phyloP scores from a whole-genome alignment of 2,888 invertebrate species.

The Serrognathus titanus region DNA sequence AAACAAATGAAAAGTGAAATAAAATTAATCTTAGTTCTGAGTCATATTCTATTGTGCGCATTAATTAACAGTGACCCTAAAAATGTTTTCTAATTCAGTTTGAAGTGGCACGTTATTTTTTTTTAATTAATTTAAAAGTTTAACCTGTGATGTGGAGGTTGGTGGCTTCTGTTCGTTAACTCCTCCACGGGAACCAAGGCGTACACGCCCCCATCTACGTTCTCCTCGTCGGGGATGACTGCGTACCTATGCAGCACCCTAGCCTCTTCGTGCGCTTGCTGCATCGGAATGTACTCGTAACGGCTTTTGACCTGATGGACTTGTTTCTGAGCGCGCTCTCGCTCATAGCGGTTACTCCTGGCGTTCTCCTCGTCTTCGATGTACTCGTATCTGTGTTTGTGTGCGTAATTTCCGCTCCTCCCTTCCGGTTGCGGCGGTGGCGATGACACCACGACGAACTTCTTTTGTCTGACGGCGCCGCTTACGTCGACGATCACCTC shows the following conservation, averaged over 20 bases:
- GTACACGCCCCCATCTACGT: constrained; percentile 47
- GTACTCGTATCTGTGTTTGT: constrained; percentile 41
- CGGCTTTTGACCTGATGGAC: constrained; percentile 41
- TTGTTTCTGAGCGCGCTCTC: constrained; percentile 55
- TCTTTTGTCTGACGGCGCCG: constrained; percentile 43
- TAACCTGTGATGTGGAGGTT: constrained; percentile 28
- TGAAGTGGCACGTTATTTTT: too few species aligned
- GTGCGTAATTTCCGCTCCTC: constrained; percentile 31
- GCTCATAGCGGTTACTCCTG: constrained; percentile 48
- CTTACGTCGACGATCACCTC: constrained; percentile 47
- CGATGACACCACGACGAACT: constrained; percentile 42
- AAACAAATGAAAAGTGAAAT: too few species aligned
- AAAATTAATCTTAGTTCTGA: too few species aligned
- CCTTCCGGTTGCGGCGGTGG: constrained; percentile 39
- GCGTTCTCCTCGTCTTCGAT: constrained; percentile 31
- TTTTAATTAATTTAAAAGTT: not conserved
- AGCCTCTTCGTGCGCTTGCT: constrained; percentile 33
- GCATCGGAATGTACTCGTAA: constrained; percentile 57
- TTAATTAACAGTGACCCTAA: too few species aligned
- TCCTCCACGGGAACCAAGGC: constrained; percentile 41
- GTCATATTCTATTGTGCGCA: too few species aligned
- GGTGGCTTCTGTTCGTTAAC: constrained; percentile 23
- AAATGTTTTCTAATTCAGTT: too few species aligned
- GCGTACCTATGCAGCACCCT: constrained; percentile 47
- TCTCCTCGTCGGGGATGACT: constrained; percentile 56